phyloP scores from a whole-genome alignment of 2,888 invertebrate species.

The Mythimna vitellina region DNA sequence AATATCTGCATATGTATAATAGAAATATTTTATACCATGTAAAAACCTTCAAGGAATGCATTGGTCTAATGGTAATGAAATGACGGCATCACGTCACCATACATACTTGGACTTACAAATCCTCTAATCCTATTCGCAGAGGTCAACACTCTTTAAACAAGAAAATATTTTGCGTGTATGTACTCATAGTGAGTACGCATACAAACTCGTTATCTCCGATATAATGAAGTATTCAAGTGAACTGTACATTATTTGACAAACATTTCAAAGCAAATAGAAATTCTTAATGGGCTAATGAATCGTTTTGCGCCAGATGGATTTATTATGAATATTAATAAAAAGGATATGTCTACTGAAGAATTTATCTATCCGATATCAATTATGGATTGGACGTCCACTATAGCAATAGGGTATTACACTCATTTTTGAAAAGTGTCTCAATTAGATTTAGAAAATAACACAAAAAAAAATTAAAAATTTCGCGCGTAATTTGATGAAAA shows the following conservation, averaged over 20 bases:
- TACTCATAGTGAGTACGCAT: slow-evolving; percentile 42
- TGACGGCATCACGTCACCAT: slow-evolving; percentile 39
- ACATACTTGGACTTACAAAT: slow-evolving; percentile 41
- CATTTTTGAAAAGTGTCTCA: too few species aligned
- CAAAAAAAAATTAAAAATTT: too few species aligned
- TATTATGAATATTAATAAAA: neutral
- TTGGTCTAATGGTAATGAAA: slow-evolving; percentile 28
- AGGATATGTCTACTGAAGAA: neutral
- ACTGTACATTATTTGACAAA: slow-evolving; percentile 53
- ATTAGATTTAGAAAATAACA: too few species aligned
- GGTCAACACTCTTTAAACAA: slow-evolving; percentile 65
- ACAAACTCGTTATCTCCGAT: slow-evolving; percentile 55
- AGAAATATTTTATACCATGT: slow-evolving; percentile 53
- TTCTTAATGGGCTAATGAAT: neutral
- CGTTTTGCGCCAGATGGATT: too few species aligned
- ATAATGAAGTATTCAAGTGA: slow-evolving; percentile 55
- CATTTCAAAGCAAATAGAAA: slow-evolving; percentile 26
- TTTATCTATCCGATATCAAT: neutral
- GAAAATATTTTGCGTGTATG: slow-evolving; percentile 58
- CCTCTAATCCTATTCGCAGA: slow-evolving; percentile 58
- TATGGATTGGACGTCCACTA: neutral
- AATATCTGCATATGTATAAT: slow-evolving; percentile 50
- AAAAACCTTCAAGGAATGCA: slow-evolving; percentile 40
- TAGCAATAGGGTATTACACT: too few species aligned
- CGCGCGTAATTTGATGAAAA: too few species aligned